Evolutionary conservation across 2,888 invertebrate genomes (phyloP).

Genomic region (Cryptosula pallasiana): DNA sequence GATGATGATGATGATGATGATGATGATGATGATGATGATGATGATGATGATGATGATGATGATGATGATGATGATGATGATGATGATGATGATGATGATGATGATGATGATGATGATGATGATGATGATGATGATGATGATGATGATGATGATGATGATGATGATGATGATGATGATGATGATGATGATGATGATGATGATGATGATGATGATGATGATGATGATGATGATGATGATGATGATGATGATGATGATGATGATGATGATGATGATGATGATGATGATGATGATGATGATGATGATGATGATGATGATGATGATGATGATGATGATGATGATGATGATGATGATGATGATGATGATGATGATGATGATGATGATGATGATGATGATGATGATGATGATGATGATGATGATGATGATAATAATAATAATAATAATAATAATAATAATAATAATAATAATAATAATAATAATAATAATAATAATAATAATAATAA

Average conservation of each 20-base stretch:
- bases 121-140: neutral
- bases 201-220: no score
- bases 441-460: no score
- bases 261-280: no score
- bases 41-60: neutral
- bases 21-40: neutral
- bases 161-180: slow-evolving; percentile 1
- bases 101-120: neutral
- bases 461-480: neutral
- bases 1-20: slow-evolving; percentile 5
- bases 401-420: neutral
- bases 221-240: no score
- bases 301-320: neutral
- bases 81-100: neutral
- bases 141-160: slow-evolving; percentile 7
- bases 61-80: neutral
- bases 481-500: no score
- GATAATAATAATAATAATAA: neutral
- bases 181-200: no score
- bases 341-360: slow-evolving; percentile 1
- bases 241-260: no score
- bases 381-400: neutral
- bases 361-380: neutral
- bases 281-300: neutral
- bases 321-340: neutral